phyloP scores from a whole-genome alignment of 2,113 vertebrate genomes.

The Dryoscopus gambensis region DNA sequence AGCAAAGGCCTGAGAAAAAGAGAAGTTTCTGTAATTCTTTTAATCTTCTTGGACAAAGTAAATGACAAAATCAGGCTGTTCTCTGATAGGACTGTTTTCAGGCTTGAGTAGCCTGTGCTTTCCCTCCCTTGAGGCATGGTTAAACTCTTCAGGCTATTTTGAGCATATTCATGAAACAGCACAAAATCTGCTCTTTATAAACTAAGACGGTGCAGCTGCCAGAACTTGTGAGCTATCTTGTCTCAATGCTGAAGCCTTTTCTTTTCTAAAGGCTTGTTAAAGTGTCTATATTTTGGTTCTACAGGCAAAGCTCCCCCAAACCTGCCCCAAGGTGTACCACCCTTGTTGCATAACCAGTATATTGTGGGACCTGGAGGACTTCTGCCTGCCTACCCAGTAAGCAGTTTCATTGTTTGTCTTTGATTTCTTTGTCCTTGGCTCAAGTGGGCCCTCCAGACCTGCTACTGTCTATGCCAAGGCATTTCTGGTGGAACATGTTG shows the following conservation, averaged over 20 bases:
- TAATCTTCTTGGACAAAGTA: not conserved
- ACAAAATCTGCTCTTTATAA: not conserved
- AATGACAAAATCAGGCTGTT: not conserved
- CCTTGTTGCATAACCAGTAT: slow-evolving; percentile 95
- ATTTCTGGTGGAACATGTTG: not conserved
- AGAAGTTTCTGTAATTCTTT: not conserved
- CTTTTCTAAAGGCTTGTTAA: not conserved
- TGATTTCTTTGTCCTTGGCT: not conserved
- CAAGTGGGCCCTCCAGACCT: not conserved
- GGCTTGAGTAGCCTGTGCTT: not conserved
- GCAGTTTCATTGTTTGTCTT: slow-evolving; percentile 22
- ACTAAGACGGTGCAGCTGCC: not conserved
- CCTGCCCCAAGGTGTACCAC: slow-evolving; percentile 91
- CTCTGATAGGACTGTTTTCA: not conserved
- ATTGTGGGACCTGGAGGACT: slow-evolving; percentile 96
- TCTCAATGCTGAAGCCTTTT: not conserved
- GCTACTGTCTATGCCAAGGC: not conserved
- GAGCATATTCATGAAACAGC: not conserved
- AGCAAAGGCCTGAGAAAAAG: not conserved
- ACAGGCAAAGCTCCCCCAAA: slow-evolving; percentile 95
- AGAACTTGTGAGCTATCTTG: not conserved
- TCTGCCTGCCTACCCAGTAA: slow-evolving; percentile 96
- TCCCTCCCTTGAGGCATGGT: not conserved
- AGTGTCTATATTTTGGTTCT: slow-evolving; percentile 49
- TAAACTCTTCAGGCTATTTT: not conserved